Base-by-base conservation (phyloP, 2,888 invertebrate genomes). In the Drosophila hamatofila region DNA sequence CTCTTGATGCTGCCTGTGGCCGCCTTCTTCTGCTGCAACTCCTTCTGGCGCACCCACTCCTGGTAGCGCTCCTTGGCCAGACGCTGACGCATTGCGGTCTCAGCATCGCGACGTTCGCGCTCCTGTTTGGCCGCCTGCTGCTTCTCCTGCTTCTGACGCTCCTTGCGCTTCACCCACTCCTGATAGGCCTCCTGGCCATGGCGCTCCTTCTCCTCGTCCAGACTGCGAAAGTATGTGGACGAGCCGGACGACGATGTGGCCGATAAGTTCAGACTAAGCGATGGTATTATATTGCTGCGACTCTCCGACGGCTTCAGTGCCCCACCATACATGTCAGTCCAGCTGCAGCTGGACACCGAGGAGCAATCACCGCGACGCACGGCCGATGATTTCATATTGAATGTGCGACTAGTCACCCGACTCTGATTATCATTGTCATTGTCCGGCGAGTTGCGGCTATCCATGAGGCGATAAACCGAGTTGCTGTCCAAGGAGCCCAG, bases 141-240 rank as follows among this genome's bases (percentile, higher is more conserved):
- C 70, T 63, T 89, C 80, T 69, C 70, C 52, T 55, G 89, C 78
- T 74, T 81, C 60, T 65, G 86, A 37, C 46, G 82, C 72, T 71
- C 85, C 80, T 93, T 93, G 21, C 90, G 91, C 12, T 89, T 90
- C 11, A 92, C 74, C 93, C 93, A 93, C 25, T 88, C 91, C 18
- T 87, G 79, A 63, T 88, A 92, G 2, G 92, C 91, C 3, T 64
- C 54, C 37, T 89, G 83, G 0, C 88, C 86, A 1, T 62, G 56
- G 5, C 61, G 78, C 7, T 71, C 72, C 65, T 82, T 82, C 8
- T 52, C 23, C 23, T 79, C 73, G 7, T 63, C 75, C 3, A 77
- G 55, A 1, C 25, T 63, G 23, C 78, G 80, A 48, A 56, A 75
- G 60, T 61, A 82, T 11, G 81, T 86, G 8, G 85, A 72, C 1